phyloP scores from a whole-genome alignment of 2,797 vertebrate species.

The Thalassophryne amazonica region DNA sequence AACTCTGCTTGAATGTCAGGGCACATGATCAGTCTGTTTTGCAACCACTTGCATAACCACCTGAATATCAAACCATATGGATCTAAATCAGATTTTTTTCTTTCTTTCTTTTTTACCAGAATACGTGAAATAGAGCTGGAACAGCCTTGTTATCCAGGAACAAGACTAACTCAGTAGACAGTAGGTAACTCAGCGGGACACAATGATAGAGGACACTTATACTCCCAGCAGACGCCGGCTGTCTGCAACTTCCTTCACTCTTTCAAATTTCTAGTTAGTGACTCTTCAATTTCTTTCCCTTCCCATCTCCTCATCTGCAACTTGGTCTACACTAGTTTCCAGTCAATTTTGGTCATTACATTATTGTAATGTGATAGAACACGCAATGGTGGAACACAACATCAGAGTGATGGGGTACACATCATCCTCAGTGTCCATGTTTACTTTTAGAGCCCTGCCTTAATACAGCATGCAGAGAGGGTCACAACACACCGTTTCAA shows the following conservation, averaged over 20 bases:
- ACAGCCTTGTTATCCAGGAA: slow-evolving; percentile 41
- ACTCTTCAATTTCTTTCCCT: not conserved
- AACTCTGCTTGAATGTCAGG: no score
- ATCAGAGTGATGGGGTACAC: not conserved
- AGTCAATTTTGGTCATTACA: slow-evolving; percentile 4
- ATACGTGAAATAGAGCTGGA: slow-evolving; percentile 23
- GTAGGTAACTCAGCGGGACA: slow-evolving; percentile 22
- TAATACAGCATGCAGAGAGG: not conserved
- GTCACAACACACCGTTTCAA: not conserved
- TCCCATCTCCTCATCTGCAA: not conserved
- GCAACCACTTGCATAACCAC: no score
- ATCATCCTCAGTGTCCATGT: not conserved
- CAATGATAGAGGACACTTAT: slow-evolving; percentile 32
- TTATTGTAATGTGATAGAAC: slow-evolving; percentile 2
- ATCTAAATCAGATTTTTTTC: not conserved
- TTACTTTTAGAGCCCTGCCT: not conserved
- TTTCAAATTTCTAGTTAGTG: slow-evolving; percentile 7
- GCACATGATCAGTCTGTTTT: no score
- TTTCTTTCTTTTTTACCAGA: not conserved
- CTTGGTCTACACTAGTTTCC: slow-evolving; percentile 1
- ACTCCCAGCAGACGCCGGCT: slow-evolving; percentile 14
- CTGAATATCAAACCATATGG: not conserved
- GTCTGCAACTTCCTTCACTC: slow-evolving; percentile 5
- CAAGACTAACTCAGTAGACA: slow-evolving; percentile 28
- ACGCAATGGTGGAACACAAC: not conserved